Evolutionary conservation across 2,888 invertebrate species (phyloP).

Genomic region (Nephrotoma appendiculata): DNA sequence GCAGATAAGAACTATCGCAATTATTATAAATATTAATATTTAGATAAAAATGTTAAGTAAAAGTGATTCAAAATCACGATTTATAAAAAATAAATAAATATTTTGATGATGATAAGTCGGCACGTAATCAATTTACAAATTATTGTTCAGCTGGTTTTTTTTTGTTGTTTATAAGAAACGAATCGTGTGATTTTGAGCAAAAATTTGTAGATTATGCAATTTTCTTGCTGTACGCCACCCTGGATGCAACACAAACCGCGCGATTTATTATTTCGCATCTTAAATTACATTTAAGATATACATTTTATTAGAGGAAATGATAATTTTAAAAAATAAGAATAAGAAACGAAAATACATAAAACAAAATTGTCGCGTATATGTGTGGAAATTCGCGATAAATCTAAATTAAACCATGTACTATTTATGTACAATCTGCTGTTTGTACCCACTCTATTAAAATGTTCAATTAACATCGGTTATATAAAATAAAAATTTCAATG

Average conservation of each 20-base stretch:
- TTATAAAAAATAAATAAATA: background rate
- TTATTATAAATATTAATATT: background rate
- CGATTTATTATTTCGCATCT: background rate
- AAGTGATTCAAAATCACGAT: background rate
- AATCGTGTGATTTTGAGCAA: background rate
- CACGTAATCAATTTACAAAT: background rate
- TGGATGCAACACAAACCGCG: background rate
- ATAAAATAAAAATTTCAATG: background rate
- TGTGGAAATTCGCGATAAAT: background rate
- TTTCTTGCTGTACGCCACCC: background rate
- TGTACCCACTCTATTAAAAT: background rate
- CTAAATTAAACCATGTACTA: background rate
- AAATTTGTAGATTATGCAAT: background rate
- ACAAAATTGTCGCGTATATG: background rate
- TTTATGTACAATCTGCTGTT: background rate
- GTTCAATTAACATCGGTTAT: background rate
- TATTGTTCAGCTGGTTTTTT: background rate
- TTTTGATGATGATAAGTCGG: background rate
- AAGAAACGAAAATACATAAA: background rate
- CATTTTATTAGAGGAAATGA: background rate
- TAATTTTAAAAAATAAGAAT: background rate
- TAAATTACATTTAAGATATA: background rate
- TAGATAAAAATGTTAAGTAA: background rate
- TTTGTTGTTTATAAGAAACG: background rate
- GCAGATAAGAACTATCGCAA: background rate